Percentiles rank a stretch among this genome's conserved stretches.
These are phyloP conservation scores for Oreochromis aureus DNA, from an alignment of 2,113 vertebrate species.

Conservation along the genomic window DNA sequence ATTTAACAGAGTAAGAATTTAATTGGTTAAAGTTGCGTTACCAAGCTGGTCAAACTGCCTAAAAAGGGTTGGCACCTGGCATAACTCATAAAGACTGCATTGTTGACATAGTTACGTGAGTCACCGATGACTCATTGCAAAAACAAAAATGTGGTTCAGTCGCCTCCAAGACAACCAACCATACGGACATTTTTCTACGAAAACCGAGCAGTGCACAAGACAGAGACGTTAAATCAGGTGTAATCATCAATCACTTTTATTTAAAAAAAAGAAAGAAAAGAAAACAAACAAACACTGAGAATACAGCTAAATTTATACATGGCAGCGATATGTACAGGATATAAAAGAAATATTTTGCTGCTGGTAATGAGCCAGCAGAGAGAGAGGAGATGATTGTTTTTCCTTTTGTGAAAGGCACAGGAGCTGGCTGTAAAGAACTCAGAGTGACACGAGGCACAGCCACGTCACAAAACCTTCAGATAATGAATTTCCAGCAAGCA, in stretches of 20 bases:
- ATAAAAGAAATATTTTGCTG: conserved; percentile 43
- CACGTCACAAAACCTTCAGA: not conserved
- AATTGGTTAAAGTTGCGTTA: not conserved
- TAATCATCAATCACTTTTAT: conserved; percentile 40
- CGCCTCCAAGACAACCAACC: not conserved
- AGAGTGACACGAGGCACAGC: not conserved
- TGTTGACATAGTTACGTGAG: not conserved
- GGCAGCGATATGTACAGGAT: conserved; percentile 66
- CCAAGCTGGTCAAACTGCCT: not conserved
- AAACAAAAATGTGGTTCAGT: not conserved
- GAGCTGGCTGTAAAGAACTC: not conserved
- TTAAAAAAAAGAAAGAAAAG: conserved; percentile 3
- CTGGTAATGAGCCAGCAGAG: not conserved
- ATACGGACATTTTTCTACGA: not conserved
- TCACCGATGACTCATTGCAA: not conserved
- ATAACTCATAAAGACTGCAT: not conserved
- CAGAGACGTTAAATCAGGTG: not conserved
- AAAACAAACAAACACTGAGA: conserved; percentile 39
- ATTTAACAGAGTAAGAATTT: not conserved
- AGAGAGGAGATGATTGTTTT: not conserved
- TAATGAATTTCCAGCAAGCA: not conserved
- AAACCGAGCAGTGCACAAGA: not conserved
- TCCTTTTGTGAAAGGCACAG: conserved; percentile 32
- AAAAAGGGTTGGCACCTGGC: not conserved
- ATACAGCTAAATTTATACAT: conserved; percentile 61